phyloP scores from a whole-genome alignment of 2,888 invertebrate genomes.

The Pecten maximus region DNA sequence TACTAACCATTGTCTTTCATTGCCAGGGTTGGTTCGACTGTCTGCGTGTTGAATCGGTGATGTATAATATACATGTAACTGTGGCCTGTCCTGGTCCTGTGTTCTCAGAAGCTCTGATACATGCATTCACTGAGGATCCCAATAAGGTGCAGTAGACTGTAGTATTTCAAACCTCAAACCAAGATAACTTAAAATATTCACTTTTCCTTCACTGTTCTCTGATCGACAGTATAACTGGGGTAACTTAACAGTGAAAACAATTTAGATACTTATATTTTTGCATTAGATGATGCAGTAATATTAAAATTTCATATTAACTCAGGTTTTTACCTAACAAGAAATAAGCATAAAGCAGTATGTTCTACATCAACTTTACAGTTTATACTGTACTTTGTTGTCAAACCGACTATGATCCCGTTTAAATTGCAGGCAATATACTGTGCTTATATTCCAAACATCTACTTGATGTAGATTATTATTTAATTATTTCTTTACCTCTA shows the following conservation, averaged over 20 bases:
- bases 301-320: neutral
- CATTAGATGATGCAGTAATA: neutral
- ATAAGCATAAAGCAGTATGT: neutral
- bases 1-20: too few relatives aligned
- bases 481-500: neutral
- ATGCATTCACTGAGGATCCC: slow-evolving; percentile 87
- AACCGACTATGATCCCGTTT: too few relatives aligned
- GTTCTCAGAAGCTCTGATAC: slow-evolving; percentile 87
- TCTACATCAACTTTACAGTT: neutral
- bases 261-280: neutral
- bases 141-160: slow-evolving; percentile 84
- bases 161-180: neutral
- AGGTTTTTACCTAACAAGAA: too few relatives aligned
- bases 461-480: neutral
- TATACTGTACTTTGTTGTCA: neutral
- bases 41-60: slow-evolving; percentile 86
- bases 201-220: neutral
- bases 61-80: slow-evolving; percentile 86
- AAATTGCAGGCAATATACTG: too few relatives aligned
- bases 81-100: slow-evolving; percentile 90
- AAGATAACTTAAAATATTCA: neutral
- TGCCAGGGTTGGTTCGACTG: slow-evolving; percentile 88
- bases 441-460: neutral
- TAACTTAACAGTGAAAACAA: neutral
- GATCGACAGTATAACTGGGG: neutral